Base-by-base conservation (phyloP, 2,797 vertebrate species). In the Typhlichthys eigenmanni region DNA sequence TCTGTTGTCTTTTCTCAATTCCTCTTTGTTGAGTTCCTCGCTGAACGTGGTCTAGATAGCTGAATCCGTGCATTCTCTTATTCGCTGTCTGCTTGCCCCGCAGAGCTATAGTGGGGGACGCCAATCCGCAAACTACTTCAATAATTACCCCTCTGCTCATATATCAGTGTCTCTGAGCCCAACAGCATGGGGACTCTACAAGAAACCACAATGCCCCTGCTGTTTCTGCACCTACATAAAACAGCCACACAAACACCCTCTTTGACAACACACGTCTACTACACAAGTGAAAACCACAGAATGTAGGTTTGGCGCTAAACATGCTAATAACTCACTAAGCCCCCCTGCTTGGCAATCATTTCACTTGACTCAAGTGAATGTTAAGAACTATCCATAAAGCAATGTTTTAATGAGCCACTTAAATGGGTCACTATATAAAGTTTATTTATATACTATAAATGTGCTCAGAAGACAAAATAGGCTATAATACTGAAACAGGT, bases 121-220 rank as follows among this genome's bases (percentile, higher is more conserved):
- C 70, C 81, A 79, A 76, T 80, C 77, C 80, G 66, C 79, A 82
- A 72, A 80, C 60, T 80, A 68, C 85, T 74, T 67, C 64, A 69
- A 78, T 90, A 87, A 90, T 83, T 88, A 81, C 76, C 69, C 69
- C 55, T 76, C 62, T 72, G 76, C 77, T 87, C 78, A 57, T 84
- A 76, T 88, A 78, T 86, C 86, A 79, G 69, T 75, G 66, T 68
- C 71, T 81, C 68, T 62, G 65, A 72, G 38, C 68, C 70, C 69
- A 62, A 60, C 67, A 80, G 77, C 63, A 55, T 51, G 69, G 72
- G 61, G 68, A 82, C 64, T 66, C 64, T 58, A 62, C 62, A 49
- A 69, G 52, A 72, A 83, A 86, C 80, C 83, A 83, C 85, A 88
- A 78, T 69, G 71, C 57, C 49, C 74, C 66, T 60, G 75, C 84